Base-by-base conservation (phyloP, 2,797 vertebrate species). In the Sphenodon punctatus region DNA sequence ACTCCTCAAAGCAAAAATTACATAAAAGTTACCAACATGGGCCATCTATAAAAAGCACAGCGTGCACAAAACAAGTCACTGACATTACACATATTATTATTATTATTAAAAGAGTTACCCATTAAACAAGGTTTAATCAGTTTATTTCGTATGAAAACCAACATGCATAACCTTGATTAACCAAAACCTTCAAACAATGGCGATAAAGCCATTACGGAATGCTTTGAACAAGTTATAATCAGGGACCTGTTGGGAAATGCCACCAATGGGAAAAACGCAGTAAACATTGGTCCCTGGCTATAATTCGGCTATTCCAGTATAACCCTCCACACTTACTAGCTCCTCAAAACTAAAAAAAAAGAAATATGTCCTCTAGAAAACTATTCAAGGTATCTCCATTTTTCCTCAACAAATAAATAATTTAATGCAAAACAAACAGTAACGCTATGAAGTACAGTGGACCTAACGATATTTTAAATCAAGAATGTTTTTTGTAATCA, bases 401-500 rank as follows among this genome's bases (percentile, higher is more conserved):
- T 84, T 34, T 1, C 2, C 19, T 15, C 36, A 32, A 7, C 0
- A 23, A 1, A 27, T 0, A 3, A 27, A 12, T 34, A n/a, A 84
- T n/a, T n/a, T n/a, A n/a, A n/a, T n/a, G n/a, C n/a, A n/a, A n/a
- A n/a, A n/a, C n/a, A n/a, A n/a, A n/a, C n/a, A n/a, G n/a, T n/a
- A n/a, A n/a, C n/a, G n/a, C n/a, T n/a, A n/a, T n/a, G n/a, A n/a
- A n/a, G 36, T 43, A 32, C 61, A 79, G 49, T 1, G 11, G 1
- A 46, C 2, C 11, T 76, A 2, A 27, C 7, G n/a, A n/a, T n/a
- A n/a, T n/a, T n/a, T n/a, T n/a, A n/a, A n/a, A n/a, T n/a, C 41
- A 85, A 43, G 32, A 80, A 68, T 16, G 58, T 36, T 78, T 49
- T 75, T 56, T 56, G 10, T 30, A 79, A 1, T 1, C 2, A 6